Evolutionary conservation across 1,140 invertebrate species (phyloP).

Genomic region (Platorchestia sp.): DNA sequence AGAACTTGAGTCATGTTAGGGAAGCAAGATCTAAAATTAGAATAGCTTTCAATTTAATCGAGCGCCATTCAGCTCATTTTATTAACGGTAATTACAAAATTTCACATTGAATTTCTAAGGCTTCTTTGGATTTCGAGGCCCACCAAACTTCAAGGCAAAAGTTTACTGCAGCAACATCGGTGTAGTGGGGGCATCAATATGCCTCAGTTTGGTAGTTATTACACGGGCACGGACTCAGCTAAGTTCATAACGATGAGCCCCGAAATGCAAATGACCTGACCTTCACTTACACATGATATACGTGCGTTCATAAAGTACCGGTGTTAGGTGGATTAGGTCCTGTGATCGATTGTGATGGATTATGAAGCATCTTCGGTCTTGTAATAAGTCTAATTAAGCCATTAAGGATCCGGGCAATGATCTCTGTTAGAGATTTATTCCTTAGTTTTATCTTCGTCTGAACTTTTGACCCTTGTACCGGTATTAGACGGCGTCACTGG

Average conservation of each 20-base stretch:
- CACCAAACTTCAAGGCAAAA: background rate
- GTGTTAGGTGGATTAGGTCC: background rate
- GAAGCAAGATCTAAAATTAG: no score
- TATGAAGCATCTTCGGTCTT: background rate
- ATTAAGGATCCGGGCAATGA: background rate
- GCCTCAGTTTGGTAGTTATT: background rate
- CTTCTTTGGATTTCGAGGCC: no score
- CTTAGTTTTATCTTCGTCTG: background rate
- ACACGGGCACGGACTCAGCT: background rate
- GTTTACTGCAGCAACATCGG: background rate
- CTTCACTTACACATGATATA: background rate
- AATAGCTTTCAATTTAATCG: no score
- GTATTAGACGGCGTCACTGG: background rate
- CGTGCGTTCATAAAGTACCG: background rate
- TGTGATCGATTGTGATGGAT: background rate
- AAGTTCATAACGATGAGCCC: background rate
- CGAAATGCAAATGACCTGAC: background rate
- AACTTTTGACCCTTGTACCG: background rate
- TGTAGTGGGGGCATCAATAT: background rate
- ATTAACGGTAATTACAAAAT: no score
- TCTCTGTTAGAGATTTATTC: background rate
- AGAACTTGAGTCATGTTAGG: no score
- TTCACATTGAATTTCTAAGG: no score
- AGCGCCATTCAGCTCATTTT: no score
- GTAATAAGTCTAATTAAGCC: background rate